These are phyloP conservation scores for Willowsia nigromaculata DNA, from an alignment of 2,888 invertebrate species.

Conservation along the genomic window DNA sequence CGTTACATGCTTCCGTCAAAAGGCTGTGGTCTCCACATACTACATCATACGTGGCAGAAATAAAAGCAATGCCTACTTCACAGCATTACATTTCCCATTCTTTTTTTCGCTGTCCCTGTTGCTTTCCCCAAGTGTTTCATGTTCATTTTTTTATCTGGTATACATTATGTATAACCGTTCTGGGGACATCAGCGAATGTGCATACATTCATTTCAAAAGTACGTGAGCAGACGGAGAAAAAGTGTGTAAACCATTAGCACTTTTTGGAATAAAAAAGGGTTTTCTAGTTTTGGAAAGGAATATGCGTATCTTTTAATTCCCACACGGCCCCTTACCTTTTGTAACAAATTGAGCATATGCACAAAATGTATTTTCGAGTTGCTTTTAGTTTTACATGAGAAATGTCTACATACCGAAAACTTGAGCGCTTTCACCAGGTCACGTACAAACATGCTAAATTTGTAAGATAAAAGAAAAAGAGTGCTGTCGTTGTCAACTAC, in stretches of 20 bases:
- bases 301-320: conserved; percentile 36
- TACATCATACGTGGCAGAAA: neutral
- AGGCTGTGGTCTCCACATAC: conserved; percentile 27
- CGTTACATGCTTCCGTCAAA: conserved; percentile 17
- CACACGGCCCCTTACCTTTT: conserved; percentile 35
- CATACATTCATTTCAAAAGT: neutral
- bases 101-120: neutral
- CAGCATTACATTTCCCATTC: neutral
- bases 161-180: neutral
- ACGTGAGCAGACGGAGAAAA: neutral
- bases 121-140: neutral
- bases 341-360: conserved; percentile 8
- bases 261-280: neutral
- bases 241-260: neutral
- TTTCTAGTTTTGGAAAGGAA: neutral
- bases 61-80: neutral
- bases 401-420: neutral
- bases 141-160: neutral
- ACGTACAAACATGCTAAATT: neutral
- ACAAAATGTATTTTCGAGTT: neutral
- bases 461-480: neutral
- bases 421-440: neutral
- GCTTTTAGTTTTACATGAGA: neutral
- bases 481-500: too few species aligned
- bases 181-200: neutral